phyloP scores from a whole-genome alignment of 2,113 vertebrate species.

The Sturnira hondurensis region DNA sequence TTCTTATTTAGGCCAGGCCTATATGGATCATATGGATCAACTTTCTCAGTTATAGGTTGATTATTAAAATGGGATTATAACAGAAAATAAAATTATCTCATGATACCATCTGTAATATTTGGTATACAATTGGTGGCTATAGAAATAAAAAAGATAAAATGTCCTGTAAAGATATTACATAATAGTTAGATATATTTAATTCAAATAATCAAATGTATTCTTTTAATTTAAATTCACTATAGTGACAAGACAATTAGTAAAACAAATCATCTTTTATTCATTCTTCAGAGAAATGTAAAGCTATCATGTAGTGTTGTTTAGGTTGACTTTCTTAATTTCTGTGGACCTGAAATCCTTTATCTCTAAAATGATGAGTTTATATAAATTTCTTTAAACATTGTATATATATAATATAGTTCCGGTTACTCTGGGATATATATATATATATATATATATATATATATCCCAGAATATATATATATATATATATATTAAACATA shows the following conservation, averaged over 20 bases:
- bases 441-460: too few species aligned
- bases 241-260: background rate
- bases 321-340: background rate
- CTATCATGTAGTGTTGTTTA: background rate
- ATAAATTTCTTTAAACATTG: background rate
- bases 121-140: background rate
- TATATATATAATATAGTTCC: background rate
- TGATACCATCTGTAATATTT: background rate
- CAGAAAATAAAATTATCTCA: background rate
- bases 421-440: too few species aligned
- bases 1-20: background rate
- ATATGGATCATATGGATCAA: background rate
- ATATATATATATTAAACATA: too few species aligned
- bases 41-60: background rate
- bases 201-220: background rate
- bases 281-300: background rate
- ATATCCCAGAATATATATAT: too few species aligned
- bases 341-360: background rate
- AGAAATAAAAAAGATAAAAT: background rate
- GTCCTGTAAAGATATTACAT: background rate
- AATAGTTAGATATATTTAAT: background rate
- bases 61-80: background rate
- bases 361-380: background rate
- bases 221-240: background rate
- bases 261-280: background rate